A percentile compares a stretch with the other conserved stretches of the same genome.
Conservation (phyloP, 92 coral and sea anemone species). For the Desmophyllum pertusum region DNA sequence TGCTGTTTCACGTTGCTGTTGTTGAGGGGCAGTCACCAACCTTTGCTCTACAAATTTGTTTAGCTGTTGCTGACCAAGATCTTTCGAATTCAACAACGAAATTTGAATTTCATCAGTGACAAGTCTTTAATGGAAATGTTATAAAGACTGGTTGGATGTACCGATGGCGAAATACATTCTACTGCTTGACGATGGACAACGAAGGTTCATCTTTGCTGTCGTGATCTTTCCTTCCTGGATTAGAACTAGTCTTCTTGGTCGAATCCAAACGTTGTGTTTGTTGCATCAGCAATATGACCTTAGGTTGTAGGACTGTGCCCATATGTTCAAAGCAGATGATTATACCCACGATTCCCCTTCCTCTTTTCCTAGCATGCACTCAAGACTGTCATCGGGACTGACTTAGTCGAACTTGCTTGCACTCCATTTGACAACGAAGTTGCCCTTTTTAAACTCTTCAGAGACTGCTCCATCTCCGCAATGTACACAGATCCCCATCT, state of each 20-base stretch:
- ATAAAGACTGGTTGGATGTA: conserved; percentile 68
- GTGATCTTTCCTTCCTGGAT: conserved; percentile 55
- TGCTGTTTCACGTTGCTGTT: conserved; percentile 27
- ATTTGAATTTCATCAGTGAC: conserved; percentile 61
- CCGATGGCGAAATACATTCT: conserved; percentile 55
- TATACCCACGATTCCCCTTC: conserved; percentile 45
- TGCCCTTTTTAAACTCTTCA: conserved; percentile 54
- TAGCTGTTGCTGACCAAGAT: conserved; percentile 58
- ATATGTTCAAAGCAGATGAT: conserved; percentile 48
- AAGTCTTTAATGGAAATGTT: conserved; percentile 76
- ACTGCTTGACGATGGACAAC: conserved; percentile 53
- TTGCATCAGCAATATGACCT: conserved; percentile 57
- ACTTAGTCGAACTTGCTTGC: conserved; percentile 54
- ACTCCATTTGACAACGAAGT: conserved; percentile 58
- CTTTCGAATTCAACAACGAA: conserved; percentile 56
- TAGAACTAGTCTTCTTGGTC: conserved; percentile 65
- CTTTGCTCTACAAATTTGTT: conserved; percentile 65
- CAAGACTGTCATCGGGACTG: conserved; percentile 60
- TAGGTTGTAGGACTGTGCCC: conserved; percentile 59
- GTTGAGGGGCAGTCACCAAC: conserved; percentile 33
- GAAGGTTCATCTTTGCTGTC: conserved; percentile 63
- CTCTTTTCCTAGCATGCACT: conserved; percentile 66
- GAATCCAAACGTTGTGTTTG: conserved; percentile 62
- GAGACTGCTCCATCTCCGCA: conserved; percentile 61
- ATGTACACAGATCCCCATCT: conserved; percentile 63